Percentiles rank a stretch among this genome's conserved stretches.
phyloP scores from a whole-genome alignment of 2,888 invertebrate genomes.

The Ophraella communa region DNA sequence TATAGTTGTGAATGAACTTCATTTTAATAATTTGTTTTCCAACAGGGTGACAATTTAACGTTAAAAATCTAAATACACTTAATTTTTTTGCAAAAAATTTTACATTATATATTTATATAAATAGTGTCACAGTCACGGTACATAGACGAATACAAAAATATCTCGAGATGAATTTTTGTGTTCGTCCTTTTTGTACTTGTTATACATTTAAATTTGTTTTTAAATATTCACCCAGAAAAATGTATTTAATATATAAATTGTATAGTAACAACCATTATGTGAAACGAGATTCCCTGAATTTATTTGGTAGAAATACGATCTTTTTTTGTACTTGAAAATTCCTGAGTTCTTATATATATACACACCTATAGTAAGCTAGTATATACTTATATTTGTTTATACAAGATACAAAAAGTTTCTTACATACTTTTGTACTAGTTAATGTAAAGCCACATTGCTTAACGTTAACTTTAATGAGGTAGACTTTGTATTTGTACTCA shows the following conservation, averaged over 20 bases:
- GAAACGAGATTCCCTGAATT: constrained; percentile 50
- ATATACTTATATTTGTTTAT: constrained; percentile 30
- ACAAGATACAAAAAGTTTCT: constrained; percentile 48
- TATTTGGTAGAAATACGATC: constrained; percentile 26
- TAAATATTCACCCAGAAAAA: constrained; percentile 44
- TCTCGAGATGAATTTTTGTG: constrained; percentile 1
- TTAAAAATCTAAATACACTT: constrained; percentile 55
- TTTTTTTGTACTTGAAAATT: constrained; percentile 47
- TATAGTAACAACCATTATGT: constrained; percentile 28
- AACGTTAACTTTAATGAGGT: constrained; percentile 49
- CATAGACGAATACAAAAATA: constrained; percentile 22
- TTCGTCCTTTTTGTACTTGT: not conserved
- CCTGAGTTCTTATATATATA: constrained; percentile 50
- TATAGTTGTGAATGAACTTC: constrained; percentile 47
- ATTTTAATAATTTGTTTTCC: constrained; percentile 35
- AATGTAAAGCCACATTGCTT: constrained; percentile 37
- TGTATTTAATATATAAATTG: constrained; percentile 33
- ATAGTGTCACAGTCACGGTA: constrained; percentile 36
- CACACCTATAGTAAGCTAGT: constrained; percentile 51
- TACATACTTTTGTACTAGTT: constrained; percentile 51
- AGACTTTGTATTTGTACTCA: constrained; percentile 54
- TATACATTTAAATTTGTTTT: constrained; percentile 23
- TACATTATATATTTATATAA: constrained; percentile 16
- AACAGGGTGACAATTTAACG: constrained; percentile 58
- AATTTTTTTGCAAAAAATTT: constrained; percentile 36